Base-by-base conservation (phyloP, 2,888 invertebrate species). In the Lasiommata megera region DNA sequence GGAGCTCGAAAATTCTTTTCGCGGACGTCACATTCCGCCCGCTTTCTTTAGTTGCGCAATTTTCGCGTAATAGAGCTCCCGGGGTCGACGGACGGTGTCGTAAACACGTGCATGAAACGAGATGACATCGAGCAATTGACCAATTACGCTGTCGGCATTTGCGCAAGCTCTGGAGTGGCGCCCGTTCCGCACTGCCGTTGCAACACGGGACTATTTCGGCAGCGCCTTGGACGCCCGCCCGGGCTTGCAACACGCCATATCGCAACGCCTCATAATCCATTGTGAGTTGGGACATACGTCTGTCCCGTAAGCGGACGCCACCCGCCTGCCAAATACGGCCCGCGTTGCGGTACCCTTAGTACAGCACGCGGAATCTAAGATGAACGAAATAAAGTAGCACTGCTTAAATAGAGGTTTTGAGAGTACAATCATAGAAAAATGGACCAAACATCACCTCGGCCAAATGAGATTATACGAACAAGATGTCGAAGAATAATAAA, bases 151-250 rank as follows among this genome's bases (percentile, higher is more conserved):
- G 74, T 73, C 56, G 60, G 60, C 59, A 78, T 82, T 83, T 86
- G 84, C 85, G 86, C 78, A 85, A 87, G 81, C 78, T 72, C 82
- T 83, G 84, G 86, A 82, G 83, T 76, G 79, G 82, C 88, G 86
- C 83, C 81, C 87, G 88, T 82, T 85, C 87, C 86, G 83, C 85
- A 82, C 81, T 86, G 82, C 51, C 78, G 82, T 88, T 90, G 88
- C 89, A 89, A 88, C 91, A 91, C 88, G 80, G 89, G 89, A 87
- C 82, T 87, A 87, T 88, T 87, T 88, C 84, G 81, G 87, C 84
- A 78, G 82, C 83, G 84, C 83, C 81, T 89, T 88, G 89, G 89
- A 88, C 80, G 73, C 82, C 82, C 84, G 90, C 89, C 89, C 88
- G 82, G 69, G 74, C 88, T 90, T 89, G 86, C 89, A 89, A 88